Percentiles rank a stretch among this genome's conserved stretches.
Evolutionary conservation across 2,113 vertebrate species (phyloP).

Genomic region (Cynopterus brachyotis): DNA sequence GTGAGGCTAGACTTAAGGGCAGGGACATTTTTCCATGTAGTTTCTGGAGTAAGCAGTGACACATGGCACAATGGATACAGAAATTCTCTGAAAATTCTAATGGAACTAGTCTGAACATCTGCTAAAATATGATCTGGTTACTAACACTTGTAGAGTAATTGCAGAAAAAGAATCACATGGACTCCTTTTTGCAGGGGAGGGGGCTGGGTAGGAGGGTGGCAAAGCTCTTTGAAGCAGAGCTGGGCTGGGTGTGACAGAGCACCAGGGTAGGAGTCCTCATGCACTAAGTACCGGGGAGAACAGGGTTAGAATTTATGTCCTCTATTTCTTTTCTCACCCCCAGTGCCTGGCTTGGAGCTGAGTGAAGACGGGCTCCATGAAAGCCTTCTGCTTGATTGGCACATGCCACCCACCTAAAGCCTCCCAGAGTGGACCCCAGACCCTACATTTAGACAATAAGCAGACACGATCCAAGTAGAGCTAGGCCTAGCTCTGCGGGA

Average conservation of each 20-base stretch:
- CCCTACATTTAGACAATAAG: neutral
- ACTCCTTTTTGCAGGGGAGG: neutral
- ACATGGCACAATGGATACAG: neutral
- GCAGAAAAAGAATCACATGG: neutral
- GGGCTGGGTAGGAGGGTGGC: neutral
- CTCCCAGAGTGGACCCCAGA: neutral
- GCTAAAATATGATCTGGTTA: neutral
- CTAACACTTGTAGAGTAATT: neutral
- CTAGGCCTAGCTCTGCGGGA: neutral
- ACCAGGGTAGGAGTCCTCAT: too few relatives aligned
- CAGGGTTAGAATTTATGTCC: too few relatives aligned
- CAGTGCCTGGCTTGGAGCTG: neutral
- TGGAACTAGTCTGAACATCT: too few relatives aligned
- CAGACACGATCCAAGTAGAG: neutral
- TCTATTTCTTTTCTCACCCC: neutral
- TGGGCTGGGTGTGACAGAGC: neutral
- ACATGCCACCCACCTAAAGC: fast-evolving
- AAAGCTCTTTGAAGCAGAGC: neutral
- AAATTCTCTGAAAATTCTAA: neutral
- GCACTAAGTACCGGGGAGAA: neutral
- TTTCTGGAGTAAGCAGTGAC: neutral
- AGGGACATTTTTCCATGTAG: neutral
- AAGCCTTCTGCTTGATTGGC: neutral
- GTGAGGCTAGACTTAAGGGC: neutral
- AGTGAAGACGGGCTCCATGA: neutral